Conservation (phyloP, 2,888 invertebrate species). For the Napeogenes inachia region DNA sequence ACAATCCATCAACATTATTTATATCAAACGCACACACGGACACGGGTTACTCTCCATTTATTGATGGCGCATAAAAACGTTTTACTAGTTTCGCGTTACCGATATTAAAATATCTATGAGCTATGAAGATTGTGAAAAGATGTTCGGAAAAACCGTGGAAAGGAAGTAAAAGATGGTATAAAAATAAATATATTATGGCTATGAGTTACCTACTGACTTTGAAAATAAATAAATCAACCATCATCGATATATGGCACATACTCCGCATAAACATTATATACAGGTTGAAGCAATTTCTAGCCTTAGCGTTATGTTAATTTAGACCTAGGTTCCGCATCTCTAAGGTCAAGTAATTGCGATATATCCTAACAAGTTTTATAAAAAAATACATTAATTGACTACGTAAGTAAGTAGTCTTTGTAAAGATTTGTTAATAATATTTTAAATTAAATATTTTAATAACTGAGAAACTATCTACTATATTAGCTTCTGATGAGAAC, state of each 20-base stretch:
- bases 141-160: too few species aligned
- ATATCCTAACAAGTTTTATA: not conserved
- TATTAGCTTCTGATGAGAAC: too few species aligned
- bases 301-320: not conserved
- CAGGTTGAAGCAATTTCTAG: not conserved
- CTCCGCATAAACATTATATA: not conserved
- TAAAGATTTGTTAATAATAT: too few species aligned
- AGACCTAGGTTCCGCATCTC: not conserved
- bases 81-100: constrained; percentile 2
- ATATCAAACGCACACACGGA: not conserved
- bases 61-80: constrained; percentile 4
- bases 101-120: constrained; percentile 5
- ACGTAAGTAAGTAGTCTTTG: too few species aligned
- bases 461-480: too few species aligned
- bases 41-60: constrained; percentile 1
- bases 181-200: too few species aligned
- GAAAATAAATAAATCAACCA: not conserved
- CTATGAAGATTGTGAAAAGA: not conserved
- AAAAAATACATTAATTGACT: too few species aligned
- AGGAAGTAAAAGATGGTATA: too few species aligned
- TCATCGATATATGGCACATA: not conserved
- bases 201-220: not conserved
- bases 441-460: too few species aligned
- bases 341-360: not conserved
- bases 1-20: not conserved